Percentiles rank a stretch among this genome's conserved stretches.
Conservation (phyloP, 2,888 invertebrate species). For the Limenitis camilla region DNA sequence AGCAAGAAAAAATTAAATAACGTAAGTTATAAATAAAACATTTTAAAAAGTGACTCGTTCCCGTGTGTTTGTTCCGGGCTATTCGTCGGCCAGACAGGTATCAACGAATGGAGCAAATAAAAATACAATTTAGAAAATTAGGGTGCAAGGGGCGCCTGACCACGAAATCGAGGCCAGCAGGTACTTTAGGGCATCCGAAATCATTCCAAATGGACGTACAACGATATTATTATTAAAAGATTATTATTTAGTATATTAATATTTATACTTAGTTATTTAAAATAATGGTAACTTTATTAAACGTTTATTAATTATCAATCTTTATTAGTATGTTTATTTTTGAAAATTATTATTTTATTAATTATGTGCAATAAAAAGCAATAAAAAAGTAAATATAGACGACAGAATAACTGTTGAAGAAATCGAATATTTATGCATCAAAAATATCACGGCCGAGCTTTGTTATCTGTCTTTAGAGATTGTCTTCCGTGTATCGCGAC, state of each 20-base stretch:
- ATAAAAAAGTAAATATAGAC: not conserved
- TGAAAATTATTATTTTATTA: no score
- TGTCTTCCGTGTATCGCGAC: slow-evolving; percentile 66
- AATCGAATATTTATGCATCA: slow-evolving; percentile 25
- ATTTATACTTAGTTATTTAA: no score
- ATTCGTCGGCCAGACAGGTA: slow-evolving; percentile 47
- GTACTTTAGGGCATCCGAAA: slow-evolving; percentile 42
- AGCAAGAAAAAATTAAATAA: no score
- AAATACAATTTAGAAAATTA: slow-evolving; percentile 46
- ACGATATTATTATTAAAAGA: no score
- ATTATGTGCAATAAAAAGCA: no score
- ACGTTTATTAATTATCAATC: no score
- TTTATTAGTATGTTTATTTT: no score
- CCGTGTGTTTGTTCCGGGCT: slow-evolving; percentile 56
- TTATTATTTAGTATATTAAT: no score
- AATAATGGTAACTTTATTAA: no score
- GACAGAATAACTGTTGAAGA: slow-evolving; percentile 13
- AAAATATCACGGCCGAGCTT: slow-evolving; percentile 44
- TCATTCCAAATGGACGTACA: no score
- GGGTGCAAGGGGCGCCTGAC: slow-evolving; percentile 48
- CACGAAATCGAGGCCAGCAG: slow-evolving; percentile 48
- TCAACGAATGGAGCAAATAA: slow-evolving; percentile 28
- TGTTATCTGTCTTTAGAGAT: slow-evolving; percentile 54
- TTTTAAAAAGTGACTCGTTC: slow-evolving; percentile 38
- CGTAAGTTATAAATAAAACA: slow-evolving; percentile 9